Evolutionary conservation across 2,888 invertebrate species (phyloP).

Genomic region (Synanthedon formicaeformis): DNA sequence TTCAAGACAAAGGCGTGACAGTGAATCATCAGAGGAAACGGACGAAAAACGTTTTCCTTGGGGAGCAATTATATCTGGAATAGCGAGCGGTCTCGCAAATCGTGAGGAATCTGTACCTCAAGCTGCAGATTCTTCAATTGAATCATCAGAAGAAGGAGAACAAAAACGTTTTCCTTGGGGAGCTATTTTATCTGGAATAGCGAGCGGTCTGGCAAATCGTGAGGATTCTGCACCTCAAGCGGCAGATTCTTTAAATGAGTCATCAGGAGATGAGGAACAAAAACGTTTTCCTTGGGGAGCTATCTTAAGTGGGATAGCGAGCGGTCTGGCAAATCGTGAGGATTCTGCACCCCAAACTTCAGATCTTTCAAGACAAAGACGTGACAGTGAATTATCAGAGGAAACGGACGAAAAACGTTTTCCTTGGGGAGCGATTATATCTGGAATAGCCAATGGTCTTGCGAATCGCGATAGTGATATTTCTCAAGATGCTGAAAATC

Average conservation of each 20-base stretch:
- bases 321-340: not conserved
- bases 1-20: not conserved
- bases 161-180: not conserved
- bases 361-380: not conserved
- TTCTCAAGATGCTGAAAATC: not conserved
- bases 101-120: not conserved
- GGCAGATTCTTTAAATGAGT: not conserved
- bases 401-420: not conserved
- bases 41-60: not conserved
- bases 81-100: not conserved
- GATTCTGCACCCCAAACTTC: not conserved
- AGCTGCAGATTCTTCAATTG: not conserved
- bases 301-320: not conserved
- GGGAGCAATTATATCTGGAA: not conserved
- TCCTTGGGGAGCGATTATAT: not conserved
- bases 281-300: not conserved
- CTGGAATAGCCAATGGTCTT: not conserved
- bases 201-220: not conserved
- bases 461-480: not conserved
- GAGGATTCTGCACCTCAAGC: not conserved
- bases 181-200: not conserved
- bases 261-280: not conserved
- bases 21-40: not conserved
- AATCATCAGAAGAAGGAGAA: not conserved
- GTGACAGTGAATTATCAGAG: not conserved